phyloP scores from a whole-genome alignment of 1,140 invertebrate species.

The Macrosteles quadrilineatus region DNA sequence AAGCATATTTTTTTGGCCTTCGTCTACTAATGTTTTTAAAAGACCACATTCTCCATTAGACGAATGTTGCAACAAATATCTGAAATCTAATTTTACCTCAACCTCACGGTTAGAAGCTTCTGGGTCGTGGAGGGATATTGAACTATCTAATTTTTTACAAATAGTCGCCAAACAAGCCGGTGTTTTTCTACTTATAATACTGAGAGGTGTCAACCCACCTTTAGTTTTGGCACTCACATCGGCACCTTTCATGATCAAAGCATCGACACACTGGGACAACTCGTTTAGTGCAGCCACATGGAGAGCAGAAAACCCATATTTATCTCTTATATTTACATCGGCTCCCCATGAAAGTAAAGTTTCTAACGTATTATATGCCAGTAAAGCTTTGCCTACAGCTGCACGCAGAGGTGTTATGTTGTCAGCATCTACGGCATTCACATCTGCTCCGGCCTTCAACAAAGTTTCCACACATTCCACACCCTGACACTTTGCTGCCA shows the following conservation, averaged over 20 bases:
- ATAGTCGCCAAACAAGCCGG: slow-evolving; percentile 77
- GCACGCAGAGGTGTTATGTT: slow-evolving; percentile 75
- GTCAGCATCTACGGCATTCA: slow-evolving; percentile 75
- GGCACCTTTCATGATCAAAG: slow-evolving; percentile 79
- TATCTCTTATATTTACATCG: slow-evolving; percentile 81
- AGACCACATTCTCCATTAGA: slow-evolving; percentile 78
- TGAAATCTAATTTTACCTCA: slow-evolving; percentile 78
- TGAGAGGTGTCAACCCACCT: slow-evolving; percentile 77
- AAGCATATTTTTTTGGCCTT: slow-evolving; percentile 79
- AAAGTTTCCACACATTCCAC: slow-evolving; percentile 75
- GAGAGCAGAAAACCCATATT: slow-evolving; percentile 85
- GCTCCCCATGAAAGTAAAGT: slow-evolving; percentile 72
- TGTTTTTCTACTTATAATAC: slow-evolving; percentile 79
- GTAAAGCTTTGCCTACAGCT: slow-evolving; percentile 71
- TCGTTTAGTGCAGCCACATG: slow-evolving; percentile 86
- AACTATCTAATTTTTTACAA: slow-evolving; percentile 72
- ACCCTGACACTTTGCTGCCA: slow-evolving; percentile 73
- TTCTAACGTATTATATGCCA: slow-evolving; percentile 74
- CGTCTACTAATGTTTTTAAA: slow-evolving; percentile 78
- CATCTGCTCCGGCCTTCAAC: slow-evolving; percentile 68
- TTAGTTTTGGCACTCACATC: slow-evolving; percentile 81
- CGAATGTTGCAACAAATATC: slow-evolving; percentile 74
- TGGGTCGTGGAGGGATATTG: slow-evolving; percentile 75
- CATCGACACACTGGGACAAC: slow-evolving; percentile 78
- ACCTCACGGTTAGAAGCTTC: slow-evolving; percentile 75